Conservation (phyloP, 2,888 invertebrate species). For the Zygogramma bicolorata region DNA sequence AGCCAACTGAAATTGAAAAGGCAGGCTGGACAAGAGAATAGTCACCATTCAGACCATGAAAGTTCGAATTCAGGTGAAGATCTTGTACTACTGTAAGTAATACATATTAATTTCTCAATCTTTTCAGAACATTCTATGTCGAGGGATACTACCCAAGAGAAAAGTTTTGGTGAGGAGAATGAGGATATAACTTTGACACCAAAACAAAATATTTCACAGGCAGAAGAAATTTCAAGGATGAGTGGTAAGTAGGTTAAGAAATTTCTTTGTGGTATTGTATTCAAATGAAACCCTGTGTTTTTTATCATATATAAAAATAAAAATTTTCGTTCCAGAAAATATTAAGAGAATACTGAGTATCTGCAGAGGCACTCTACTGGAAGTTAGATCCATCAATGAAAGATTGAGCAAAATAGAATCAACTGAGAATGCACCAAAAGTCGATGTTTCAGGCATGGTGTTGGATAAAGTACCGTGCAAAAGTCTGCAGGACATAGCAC, state of each 20-base stretch:
- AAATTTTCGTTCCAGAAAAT: neutral
- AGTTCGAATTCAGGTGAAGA: slow-evolving; percentile 1
- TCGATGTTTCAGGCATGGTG: slow-evolving; percentile 10
- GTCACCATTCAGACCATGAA: slow-evolving; percentile 4
- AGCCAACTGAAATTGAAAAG: slow-evolving; percentile 3
- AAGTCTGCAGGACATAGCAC: slow-evolving; percentile 13
- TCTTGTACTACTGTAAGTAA: neutral
- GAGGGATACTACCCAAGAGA: neutral
- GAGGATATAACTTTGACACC: slow-evolving; percentile 11
- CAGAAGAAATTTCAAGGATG: slow-evolving; percentile 9
- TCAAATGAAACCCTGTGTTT: slow-evolving; percentile 4
- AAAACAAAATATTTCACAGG: neutral
- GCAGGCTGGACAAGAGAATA: neutral
- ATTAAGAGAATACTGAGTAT: slow-evolving; percentile 5
- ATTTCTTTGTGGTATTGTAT: slow-evolving; percentile 1
- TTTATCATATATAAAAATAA: neutral
- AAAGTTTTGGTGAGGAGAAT: neutral
- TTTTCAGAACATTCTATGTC: slow-evolving; percentile 8
- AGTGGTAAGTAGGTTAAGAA: slow-evolving; percentile 12
- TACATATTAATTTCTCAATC: neutral
- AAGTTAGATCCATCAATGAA: too few relatives aligned
- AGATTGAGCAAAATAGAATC: slow-evolving; percentile 11
- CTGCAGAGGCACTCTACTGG: slow-evolving; percentile 11
- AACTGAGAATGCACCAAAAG: slow-evolving; percentile 14
- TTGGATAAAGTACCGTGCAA: slow-evolving; percentile 6